A percentile compares a stretch with the other conserved stretches of the same genome.
phyloP scores from a whole-genome alignment of 1,140 invertebrate genomes.

The Rhyzopertha dominica region DNA sequence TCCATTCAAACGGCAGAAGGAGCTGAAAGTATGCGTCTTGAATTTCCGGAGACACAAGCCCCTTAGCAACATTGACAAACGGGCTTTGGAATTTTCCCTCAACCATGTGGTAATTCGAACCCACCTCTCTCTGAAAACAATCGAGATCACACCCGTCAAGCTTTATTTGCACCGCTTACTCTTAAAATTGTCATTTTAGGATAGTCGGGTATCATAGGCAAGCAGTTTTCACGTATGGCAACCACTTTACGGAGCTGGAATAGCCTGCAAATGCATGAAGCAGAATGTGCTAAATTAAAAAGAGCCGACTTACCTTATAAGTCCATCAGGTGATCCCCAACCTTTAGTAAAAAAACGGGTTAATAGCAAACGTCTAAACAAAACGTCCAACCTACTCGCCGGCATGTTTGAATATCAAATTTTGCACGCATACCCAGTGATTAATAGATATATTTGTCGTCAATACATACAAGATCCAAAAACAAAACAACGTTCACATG shows the following conservation, averaged over 20 bases:
- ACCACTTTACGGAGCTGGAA: conserved; percentile 88
- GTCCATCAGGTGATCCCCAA: conserved; percentile 90
- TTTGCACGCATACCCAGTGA: too few relatives aligned
- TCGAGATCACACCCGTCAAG: not conserved
- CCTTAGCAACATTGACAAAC: conserved; percentile 74
- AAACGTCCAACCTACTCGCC: conserved; percentile 74
- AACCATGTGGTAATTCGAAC: conserved; percentile 68
- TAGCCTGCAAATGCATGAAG: conserved; percentile 57
- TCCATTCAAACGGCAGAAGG: conserved; percentile 78
- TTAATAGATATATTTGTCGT: too few relatives aligned
- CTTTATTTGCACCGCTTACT: conserved; percentile 11
- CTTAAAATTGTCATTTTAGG: conserved; percentile 82
- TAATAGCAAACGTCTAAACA: conserved; percentile 84
- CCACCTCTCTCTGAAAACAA: conserved; percentile 64
- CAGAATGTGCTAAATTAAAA: conserved; percentile 8
- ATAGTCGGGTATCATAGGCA: conserved; percentile 79
- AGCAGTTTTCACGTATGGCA: conserved; percentile 76
- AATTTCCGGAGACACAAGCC: conserved; percentile 78
- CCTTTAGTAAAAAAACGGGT: conserved; percentile 94
- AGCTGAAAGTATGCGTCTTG: conserved; percentile 81
- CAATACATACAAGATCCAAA: too few relatives aligned
- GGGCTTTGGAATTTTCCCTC: conserved; percentile 90
- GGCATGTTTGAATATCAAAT: too few relatives aligned
- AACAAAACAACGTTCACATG: too few relatives aligned
- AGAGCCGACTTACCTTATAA: conserved; percentile 67